Percentiles rank a stretch among this genome's conserved stretches.
Conservation (phyloP, 2,888 invertebrate species). For the Miltochrista miniata region DNA sequence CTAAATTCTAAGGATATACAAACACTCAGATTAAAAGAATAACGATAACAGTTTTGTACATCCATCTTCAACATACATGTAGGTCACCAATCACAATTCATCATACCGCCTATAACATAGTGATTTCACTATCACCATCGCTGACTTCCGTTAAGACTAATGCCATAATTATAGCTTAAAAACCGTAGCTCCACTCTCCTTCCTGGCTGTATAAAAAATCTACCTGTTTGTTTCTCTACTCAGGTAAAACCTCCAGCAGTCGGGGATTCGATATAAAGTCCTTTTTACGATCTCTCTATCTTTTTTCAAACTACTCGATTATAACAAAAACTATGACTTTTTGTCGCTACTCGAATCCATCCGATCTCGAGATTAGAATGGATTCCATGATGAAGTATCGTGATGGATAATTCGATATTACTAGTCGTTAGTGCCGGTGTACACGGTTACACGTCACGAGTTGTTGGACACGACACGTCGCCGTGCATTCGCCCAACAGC, state of each 20-base stretch:
- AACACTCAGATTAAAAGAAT: too few species aligned
- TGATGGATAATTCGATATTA: slow-evolving; percentile 60
- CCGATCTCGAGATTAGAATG: slow-evolving; percentile 36
- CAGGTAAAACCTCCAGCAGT: slow-evolving; percentile 45
- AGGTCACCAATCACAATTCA: too few species aligned
- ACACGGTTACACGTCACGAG: slow-evolving; percentile 45
- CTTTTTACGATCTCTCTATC: slow-evolving; percentile 22
- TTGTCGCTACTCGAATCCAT: slow-evolving; percentile 40
- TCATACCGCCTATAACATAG: background rate
- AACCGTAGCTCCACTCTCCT: too few species aligned
- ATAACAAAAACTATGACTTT: slow-evolving; percentile 35
- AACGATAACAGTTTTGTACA: too few species aligned
- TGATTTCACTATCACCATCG: background rate
- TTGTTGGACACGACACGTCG: slow-evolving; percentile 25
- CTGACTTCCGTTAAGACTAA: too few species aligned
- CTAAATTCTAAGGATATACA: too few species aligned
- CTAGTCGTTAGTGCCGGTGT: slow-evolving; percentile 48
- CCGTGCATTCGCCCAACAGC: background rate
- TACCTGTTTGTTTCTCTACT: slow-evolving; percentile 31
- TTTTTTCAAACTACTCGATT: slow-evolving; percentile 23
- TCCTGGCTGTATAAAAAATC: slow-evolving; percentile 13
- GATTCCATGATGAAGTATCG: slow-evolving; percentile 38
- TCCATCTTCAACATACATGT: too few species aligned
- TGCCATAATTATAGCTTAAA: too few species aligned
- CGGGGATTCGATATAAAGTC: slow-evolving; percentile 32